Conservation (phyloP, 1,140 invertebrate genomes). For the Conopomorpha cramerella region DNA sequence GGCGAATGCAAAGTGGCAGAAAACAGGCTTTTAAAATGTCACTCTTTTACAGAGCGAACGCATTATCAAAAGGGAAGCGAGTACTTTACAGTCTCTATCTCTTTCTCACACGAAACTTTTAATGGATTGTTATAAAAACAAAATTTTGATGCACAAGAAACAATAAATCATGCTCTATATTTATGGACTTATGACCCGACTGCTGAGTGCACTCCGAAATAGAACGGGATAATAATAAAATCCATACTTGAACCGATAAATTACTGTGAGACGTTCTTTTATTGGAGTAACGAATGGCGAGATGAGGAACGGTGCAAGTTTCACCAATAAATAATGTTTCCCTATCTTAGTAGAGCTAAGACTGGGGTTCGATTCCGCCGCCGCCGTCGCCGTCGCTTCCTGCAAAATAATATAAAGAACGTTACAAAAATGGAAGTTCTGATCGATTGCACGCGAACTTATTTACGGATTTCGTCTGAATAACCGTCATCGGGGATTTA, state of each 20-base stretch:
- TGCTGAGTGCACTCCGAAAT: constrained; percentile 31
- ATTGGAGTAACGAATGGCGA: constrained; percentile 55
- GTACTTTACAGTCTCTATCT: too few relatives aligned
- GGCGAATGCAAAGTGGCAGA: too few relatives aligned
- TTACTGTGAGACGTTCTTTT: constrained; percentile 52
- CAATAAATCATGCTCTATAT: constrained; percentile 23
- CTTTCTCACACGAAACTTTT: not conserved
- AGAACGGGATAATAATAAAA: constrained; percentile 44
- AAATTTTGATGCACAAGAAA: constrained; percentile 11
- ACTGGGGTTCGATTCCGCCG: constrained; percentile 30
- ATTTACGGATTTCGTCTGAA: too few relatives aligned
- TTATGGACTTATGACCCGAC: constrained; percentile 24
- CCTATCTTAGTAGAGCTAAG: constrained; percentile 30
- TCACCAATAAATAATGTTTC: constrained; percentile 51
- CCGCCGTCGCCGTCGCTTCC: too few relatives aligned
- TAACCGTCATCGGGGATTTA: too few relatives aligned
- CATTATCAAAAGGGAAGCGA: too few relatives aligned
- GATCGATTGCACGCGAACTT: too few relatives aligned
- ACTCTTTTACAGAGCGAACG: too few relatives aligned
- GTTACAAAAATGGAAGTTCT: too few relatives aligned
- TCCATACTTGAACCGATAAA: constrained; percentile 43
- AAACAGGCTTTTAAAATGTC: too few relatives aligned
- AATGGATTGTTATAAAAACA: not conserved
- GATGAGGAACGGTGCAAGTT: constrained; percentile 55
- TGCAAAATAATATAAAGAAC: too few relatives aligned